Evolutionary conservation across 2,888 invertebrate genomes (phyloP).

Genomic region (Hypomecis punctinalis): DNA sequence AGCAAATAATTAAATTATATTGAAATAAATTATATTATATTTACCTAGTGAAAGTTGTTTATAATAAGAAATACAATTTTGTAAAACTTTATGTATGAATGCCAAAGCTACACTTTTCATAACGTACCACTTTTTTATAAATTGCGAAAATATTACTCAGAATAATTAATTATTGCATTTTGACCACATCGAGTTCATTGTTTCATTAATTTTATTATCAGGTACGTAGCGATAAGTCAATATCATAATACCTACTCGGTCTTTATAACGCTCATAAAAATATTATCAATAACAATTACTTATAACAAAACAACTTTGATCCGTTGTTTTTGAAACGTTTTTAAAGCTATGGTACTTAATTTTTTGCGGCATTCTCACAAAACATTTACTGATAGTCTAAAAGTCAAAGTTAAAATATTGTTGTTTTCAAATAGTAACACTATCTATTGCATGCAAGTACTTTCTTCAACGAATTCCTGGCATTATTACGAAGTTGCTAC

Average conservation of each 20-base stretch:
- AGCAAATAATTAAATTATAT: no score
- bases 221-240: conserved; percentile 1
- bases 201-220: conserved; percentile 10
- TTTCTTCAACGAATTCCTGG: conserved; percentile 20
- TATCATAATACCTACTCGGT: conserved; percentile 1
- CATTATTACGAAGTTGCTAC: conserved; percentile 23
- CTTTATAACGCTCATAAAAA: conserved; percentile 13
- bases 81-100: no score
- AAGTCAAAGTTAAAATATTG: no score
- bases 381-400: no score
- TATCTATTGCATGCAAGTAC: conserved; percentile 6
- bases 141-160: not conserved
- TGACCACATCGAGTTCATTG: conserved; percentile 3
- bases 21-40: no score
- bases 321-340: not conserved
- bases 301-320: conserved; percentile 13
- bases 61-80: no score
- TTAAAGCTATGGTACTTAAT: not conserved
- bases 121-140: no score
- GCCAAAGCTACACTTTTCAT: no score
- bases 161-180: not conserved
- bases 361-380: not conserved
- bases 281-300: conserved; percentile 12
- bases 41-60: no score
- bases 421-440: not conserved